Evolutionary conservation across 37 sponge, comb jelly and placozoan genomes (phyloP), one percentile per base, ranked within the genome.

Genomic region (Ephydatia muelleri): DNA sequence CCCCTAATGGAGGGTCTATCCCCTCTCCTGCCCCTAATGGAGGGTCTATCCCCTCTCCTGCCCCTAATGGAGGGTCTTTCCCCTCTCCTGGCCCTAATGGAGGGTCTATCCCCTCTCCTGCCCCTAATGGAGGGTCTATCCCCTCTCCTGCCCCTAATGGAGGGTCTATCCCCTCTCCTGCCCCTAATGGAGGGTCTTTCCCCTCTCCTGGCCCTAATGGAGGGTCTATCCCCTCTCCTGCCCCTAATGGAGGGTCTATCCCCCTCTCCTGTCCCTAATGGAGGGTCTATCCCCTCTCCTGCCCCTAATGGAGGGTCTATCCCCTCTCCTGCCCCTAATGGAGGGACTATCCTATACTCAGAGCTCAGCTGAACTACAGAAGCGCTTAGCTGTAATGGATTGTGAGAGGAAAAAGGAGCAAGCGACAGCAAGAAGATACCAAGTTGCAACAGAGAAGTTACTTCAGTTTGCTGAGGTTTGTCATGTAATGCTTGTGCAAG

Each of bases 401-500:
- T 89, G 88, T 77, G 77, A 93, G 79, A 29, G 90, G 22, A 79
- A 75, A 27, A 93, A 93, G 37, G 88, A 87, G 31, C 49, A 87
- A 39, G 65, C 35, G 33, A 77, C 48, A 5, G 49, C 68, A 28
- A 75, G 85, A 19, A 76, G 91, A 39, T 87, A 81, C 40, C 85
- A 93, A 84, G 85, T 84, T 5, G 87, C 94, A 22, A 78, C 83
- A 19, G 94, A 93, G 48, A 49, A 47, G 26, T 78, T 93, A 6
- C 33, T 87, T 39, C 70, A 86, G 39, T 90, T 93, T 80, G 75
- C 64, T 25, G 94, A 90, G 77, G 91, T 91, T 74, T 8, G 49
- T 29, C 9, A 69, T 26, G 38, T 65, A 16, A 65, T 68, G 39
- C 25, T 28, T 12, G 2, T 37, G 11, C 31, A 47, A 6, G 2